phyloP scores from a whole-genome alignment of 2,797 vertebrate genomes.

The Pangasius djambal region DNA sequence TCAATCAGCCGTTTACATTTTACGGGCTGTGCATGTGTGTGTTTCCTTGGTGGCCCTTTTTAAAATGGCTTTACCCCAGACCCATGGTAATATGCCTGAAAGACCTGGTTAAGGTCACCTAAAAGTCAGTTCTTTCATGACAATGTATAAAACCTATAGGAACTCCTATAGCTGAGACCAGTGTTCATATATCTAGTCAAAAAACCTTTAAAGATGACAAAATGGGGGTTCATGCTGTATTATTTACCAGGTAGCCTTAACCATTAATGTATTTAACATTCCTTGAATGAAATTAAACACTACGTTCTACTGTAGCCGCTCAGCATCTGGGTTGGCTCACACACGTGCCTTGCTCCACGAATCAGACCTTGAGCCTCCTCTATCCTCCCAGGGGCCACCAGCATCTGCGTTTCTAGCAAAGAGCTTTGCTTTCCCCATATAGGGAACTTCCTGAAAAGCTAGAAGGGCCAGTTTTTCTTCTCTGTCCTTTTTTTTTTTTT shows the following conservation, averaged over 20 bases:
- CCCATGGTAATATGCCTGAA: background rate
- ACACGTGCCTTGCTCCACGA: conserved; percentile 52
- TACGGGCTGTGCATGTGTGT: too few species aligned
- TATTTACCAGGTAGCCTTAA: conserved; percentile 40
- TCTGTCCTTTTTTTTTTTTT: conserved; percentile 35
- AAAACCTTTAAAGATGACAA: background rate
- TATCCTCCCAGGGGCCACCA: conserved; percentile 55
- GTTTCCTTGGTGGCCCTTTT: background rate
- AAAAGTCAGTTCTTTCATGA: background rate
- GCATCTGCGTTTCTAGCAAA: conserved; percentile 70
- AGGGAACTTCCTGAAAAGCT: conserved; percentile 78
- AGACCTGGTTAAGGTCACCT: background rate
- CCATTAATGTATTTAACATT: conserved; percentile 48
- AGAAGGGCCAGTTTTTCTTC: conserved; percentile 57
- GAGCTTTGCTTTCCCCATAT: conserved; percentile 61
- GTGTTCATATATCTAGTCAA: background rate
- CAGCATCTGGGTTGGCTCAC: conserved; percentile 53
- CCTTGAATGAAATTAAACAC: conserved; percentile 35
- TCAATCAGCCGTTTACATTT: background rate
- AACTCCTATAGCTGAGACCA: background rate
- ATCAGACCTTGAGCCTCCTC: conserved; percentile 56
- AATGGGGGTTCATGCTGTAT: conserved; percentile 24
- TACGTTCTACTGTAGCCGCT: conserved; percentile 28
- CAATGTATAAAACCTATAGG: background rate
- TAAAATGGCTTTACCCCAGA: background rate